Evolutionary conservation across 2,113 vertebrate genomes (phyloP).

Genomic region (Strigops habroptila): DNA sequence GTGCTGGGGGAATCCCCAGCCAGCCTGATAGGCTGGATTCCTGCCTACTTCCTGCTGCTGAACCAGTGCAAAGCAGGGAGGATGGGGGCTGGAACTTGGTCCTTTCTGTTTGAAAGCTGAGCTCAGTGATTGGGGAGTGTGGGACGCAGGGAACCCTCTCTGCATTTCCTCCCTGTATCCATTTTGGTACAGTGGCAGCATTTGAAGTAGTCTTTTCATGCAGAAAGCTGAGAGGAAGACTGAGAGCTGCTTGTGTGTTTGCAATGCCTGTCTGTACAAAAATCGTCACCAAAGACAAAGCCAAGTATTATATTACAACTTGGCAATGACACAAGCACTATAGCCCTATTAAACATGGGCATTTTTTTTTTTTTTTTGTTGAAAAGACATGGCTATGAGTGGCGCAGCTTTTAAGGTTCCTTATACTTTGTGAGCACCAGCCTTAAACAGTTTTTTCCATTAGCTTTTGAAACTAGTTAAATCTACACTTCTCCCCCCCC

Average conservation of each 20-base stretch:
- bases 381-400: constrained; percentile 8
- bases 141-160: background rate
- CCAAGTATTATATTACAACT: constrained; percentile 48
- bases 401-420: constrained; percentile 18
- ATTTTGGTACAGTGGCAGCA: constrained; percentile 45
- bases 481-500: background rate
- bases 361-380: constrained; percentile 38
- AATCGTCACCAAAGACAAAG: constrained; percentile 57
- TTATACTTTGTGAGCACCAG: background rate
- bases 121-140: background rate
- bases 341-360: background rate
- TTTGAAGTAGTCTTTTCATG: constrained; percentile 53
- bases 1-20: background rate
- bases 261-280: constrained; percentile 19
- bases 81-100: background rate
- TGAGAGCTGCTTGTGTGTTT: constrained; percentile 45
- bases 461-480: background rate
- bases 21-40: background rate
- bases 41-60: background rate
- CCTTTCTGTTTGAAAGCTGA: background rate
- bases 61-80: background rate
- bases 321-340: constrained; percentile 32
- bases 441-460: background rate
- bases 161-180: constrained; percentile 18
- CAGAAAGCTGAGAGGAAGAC: constrained; percentile 55